phyloP scores from a whole-genome alignment of 2,797 vertebrate species.

The Simalia tracyae region DNA sequence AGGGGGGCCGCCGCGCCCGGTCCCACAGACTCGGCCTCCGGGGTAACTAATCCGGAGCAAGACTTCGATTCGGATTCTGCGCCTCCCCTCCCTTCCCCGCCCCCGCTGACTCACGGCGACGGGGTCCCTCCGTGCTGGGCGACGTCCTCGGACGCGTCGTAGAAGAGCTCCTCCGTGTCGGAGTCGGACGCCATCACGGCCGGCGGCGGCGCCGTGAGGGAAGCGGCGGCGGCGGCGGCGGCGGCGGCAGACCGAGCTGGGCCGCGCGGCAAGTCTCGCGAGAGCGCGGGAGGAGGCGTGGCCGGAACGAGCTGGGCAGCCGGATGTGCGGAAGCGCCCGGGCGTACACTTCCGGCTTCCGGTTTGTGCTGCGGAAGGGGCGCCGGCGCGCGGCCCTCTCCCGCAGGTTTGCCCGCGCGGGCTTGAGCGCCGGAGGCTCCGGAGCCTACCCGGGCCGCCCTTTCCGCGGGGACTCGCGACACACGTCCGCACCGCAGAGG shows the following conservation, averaged over 20 bases:
- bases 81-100: too few species aligned
- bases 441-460: too few species aligned
- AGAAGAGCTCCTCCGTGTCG: slow-evolving; percentile 84
- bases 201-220: not conserved
- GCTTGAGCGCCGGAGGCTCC: too few species aligned
- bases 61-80: not conserved
- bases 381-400: too few species aligned
- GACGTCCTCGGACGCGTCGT: slow-evolving; percentile 82
- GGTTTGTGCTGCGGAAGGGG: too few species aligned
- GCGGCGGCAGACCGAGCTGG: not conserved
- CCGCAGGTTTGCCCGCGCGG: too few species aligned
- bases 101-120: not conserved
- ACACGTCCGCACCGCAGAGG: too few species aligned
- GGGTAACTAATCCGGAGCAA: too few species aligned
- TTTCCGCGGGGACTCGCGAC: too few species aligned
- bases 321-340: not conserved
- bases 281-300: not conserved
- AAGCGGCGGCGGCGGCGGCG: not conserved
- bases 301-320: not conserved
- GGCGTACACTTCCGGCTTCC: not conserved
- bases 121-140: slow-evolving; percentile 57
- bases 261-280: slow-evolving; percentile 2
- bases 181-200: slow-evolving; percentile 83
- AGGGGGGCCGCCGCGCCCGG: too few species aligned
- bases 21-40: too few species aligned